These are phyloP conservation scores for Gryon sp. DNA, from an alignment of 1,140 invertebrate genomes.

Conservation along the genomic window DNA sequence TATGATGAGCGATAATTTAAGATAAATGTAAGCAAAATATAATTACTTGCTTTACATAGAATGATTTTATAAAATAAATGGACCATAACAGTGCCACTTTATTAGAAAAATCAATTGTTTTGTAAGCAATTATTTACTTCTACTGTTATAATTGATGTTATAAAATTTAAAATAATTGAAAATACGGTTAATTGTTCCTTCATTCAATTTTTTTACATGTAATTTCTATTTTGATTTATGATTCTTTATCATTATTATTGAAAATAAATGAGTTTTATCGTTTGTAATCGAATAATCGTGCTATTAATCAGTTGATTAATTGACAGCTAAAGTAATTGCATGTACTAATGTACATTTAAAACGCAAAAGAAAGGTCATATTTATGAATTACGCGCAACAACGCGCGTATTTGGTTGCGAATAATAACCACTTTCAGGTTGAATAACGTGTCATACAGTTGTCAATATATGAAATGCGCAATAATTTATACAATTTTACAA, in stretches of 20 bases:
- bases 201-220: background rate
- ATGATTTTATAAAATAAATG: too few species aligned
- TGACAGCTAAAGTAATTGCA: constrained; percentile 14
- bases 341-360: constrained; percentile 1
- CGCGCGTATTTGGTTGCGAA: constrained; percentile 2
- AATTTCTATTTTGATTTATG: background rate
- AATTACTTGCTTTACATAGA: too few species aligned
- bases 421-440: constrained; percentile 20
- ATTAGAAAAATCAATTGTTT: too few species aligned
- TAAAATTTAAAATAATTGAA: too few species aligned
- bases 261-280: too few species aligned
- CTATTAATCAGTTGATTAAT: constrained; percentile 24
- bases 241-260: too few species aligned
- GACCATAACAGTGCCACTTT: too few species aligned
- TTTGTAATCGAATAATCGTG: background rate
- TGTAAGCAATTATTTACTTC: background rate
- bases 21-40: constrained; percentile 56
- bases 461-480: constrained; percentile 33
- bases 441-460: constrained; percentile 22
- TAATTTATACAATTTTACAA: constrained; percentile 24
- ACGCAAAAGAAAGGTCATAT: constrained; percentile 1
- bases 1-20: constrained; percentile 34
- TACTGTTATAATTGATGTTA: too few species aligned
- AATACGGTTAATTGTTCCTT: too few species aligned
- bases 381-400: constrained; percentile 4